These are phyloP conservation scores for Dorcus hopei DNA, from an alignment of 2,888 invertebrate genomes.

Conservation along the genomic window DNA sequence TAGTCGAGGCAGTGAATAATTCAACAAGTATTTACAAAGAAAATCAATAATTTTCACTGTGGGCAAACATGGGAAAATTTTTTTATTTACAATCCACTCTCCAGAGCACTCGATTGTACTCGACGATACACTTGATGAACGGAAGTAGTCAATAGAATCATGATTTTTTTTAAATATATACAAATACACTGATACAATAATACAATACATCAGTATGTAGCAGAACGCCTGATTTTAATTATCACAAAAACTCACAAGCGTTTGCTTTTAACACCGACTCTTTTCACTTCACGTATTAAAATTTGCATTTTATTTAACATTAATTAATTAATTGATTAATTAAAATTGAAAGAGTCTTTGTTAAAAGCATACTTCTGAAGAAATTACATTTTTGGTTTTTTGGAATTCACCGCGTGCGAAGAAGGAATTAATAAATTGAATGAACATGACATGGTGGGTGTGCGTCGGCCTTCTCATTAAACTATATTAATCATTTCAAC, in stretches of 20 bases:
- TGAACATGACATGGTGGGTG: slow-evolving; percentile 32
- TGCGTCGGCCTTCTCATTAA: slow-evolving; percentile 35
- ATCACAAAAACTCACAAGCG: not conserved
- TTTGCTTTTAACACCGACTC: not conserved
- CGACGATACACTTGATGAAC: too few species aligned
- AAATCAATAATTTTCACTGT: too few species aligned
- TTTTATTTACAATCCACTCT: too few species aligned
- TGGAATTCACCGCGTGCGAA: not conserved
- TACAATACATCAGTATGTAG: too few species aligned
- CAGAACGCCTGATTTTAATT: not conserved
- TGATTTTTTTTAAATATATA: too few species aligned
- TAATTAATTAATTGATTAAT: not conserved
- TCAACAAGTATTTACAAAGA: too few species aligned
- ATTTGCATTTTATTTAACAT: not conserved
- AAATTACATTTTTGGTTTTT: not conserved
- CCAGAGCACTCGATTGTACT: too few species aligned
- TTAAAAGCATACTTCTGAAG: not conserved
- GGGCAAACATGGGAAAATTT: too few species aligned
- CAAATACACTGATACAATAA: too few species aligned
- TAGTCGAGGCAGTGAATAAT: too few species aligned
- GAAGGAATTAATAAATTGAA: not conserved
- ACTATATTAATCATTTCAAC: slow-evolving; percentile 42
- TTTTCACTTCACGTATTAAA: not conserved
- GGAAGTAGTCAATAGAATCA: too few species aligned
- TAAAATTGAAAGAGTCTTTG: not conserved